Evolutionary conservation across 2,797 vertebrate species (phyloP).

Genomic region (Holocentrus rufus): DNA sequence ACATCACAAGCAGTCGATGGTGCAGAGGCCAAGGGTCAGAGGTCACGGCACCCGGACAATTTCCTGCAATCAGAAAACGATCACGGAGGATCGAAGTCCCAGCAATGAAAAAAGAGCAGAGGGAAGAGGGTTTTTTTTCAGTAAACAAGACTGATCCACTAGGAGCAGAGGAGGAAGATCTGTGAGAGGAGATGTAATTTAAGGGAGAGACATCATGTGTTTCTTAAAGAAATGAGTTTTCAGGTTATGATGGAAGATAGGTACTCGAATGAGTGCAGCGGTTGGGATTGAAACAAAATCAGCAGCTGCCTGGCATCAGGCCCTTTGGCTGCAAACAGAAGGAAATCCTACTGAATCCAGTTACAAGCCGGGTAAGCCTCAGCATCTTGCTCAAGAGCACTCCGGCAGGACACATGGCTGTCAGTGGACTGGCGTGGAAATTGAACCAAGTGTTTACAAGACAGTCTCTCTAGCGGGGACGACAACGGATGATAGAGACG

Average conservation of each 20-base stretch:
- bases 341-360: constrained; percentile 10
- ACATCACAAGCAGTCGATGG: no score
- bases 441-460: no score
- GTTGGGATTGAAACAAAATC: constrained; percentile 7
- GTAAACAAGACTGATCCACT: background rate
- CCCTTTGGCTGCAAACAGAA: constrained; percentile 15
- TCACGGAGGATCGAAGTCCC: background rate
- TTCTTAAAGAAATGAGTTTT: constrained; percentile 12
- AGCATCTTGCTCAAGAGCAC: no score
- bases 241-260: background rate
- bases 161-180: constrained; percentile 6
- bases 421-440: constrained; percentile 29
- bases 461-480: no score
- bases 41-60: background rate
- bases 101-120: background rate
- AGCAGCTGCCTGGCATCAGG: constrained; percentile 8
- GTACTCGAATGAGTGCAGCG: background rate
- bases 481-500: no score
- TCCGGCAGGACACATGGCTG: no score
- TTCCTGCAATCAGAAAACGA: background rate
- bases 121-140: background rate
- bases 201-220: background rate
- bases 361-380: background rate
- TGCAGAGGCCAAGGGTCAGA: no score
- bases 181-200: constrained; percentile 1